Conservation (phyloP, 2,113 vertebrate genomes). For the Malurus elegans region DNA sequence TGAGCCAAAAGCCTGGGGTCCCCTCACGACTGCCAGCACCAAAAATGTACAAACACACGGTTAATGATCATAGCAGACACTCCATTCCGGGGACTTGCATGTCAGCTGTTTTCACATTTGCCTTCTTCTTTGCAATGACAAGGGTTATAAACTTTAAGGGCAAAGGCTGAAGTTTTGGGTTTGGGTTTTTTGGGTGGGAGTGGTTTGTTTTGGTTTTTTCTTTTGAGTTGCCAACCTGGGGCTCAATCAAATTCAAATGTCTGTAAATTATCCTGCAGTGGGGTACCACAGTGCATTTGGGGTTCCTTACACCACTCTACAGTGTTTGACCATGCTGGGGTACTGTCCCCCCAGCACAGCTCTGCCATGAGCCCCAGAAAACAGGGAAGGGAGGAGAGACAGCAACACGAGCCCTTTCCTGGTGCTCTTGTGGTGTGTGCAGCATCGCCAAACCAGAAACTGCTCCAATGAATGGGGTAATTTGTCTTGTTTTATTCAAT, state of each 20-base stretch:
- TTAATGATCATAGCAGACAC: slow-evolving; percentile 17
- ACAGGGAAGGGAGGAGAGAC: neutral
- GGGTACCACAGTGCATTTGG: rapidly evolving
- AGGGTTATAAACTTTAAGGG: neutral
- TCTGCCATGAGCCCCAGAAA: neutral
- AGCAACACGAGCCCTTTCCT: neutral
- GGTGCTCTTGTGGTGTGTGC: neutral
- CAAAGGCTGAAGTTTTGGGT: neutral
- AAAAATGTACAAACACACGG: neutral
- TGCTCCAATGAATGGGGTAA: neutral
- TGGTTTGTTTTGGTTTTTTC: neutral
- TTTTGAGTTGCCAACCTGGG: neutral
- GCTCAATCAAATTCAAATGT: neutral
- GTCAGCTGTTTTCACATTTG: slow-evolving; percentile 18
- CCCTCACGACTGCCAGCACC: neutral
- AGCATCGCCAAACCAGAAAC: neutral
- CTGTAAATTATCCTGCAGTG: neutral
- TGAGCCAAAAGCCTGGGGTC: rapidly evolving
- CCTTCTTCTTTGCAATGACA: neutral
- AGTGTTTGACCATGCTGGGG: neutral
- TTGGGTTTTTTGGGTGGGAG: neutral
- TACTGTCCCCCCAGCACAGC: neutral
- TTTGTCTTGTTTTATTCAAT: slow-evolving; percentile 43
- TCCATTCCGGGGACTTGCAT: neutral
- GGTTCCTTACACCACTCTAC: neutral